Conservation (phyloP, 2,888 invertebrate genomes). For the Cephalotes varians region DNA sequence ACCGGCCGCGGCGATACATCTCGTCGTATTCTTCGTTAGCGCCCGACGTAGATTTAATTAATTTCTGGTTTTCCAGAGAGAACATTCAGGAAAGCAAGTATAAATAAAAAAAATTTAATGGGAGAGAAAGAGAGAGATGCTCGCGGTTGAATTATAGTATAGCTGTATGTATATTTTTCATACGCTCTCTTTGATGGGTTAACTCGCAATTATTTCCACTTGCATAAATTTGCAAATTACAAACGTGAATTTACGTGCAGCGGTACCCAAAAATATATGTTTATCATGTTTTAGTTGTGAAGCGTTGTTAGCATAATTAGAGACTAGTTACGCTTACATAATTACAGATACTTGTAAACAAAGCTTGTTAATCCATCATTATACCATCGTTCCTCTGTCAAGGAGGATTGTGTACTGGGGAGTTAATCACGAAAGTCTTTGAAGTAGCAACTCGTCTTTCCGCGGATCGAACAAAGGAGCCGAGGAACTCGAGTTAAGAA, state of each 20-base stretch:
- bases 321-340: neutral
- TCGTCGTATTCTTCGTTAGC: conserved; percentile 39
- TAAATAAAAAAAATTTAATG: neutral
- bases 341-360: neutral
- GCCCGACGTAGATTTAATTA: conserved; percentile 24
- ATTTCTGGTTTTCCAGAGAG: conserved; percentile 10
- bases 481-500: neutral
- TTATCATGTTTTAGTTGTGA: neutral
- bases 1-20: conserved; percentile 30
- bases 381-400: neutral
- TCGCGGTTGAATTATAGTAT: neutral
- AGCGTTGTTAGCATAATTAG: neutral
- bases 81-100: neutral
- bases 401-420: no score
- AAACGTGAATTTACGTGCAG: neutral
- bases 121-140: neutral
- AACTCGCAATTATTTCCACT: no score
- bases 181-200: neutral
- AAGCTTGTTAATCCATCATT: neutral
- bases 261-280: neutral
- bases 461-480: neutral
- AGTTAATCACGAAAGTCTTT: neutral
- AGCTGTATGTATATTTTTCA: neutral
- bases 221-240: neutral
- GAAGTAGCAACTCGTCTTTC: neutral